Percentiles rank a stretch among this genome's conserved stretches.
Evolutionary conservation across 2,113 vertebrate genomes (phyloP).

Genomic region (Limanda limanda): DNA sequence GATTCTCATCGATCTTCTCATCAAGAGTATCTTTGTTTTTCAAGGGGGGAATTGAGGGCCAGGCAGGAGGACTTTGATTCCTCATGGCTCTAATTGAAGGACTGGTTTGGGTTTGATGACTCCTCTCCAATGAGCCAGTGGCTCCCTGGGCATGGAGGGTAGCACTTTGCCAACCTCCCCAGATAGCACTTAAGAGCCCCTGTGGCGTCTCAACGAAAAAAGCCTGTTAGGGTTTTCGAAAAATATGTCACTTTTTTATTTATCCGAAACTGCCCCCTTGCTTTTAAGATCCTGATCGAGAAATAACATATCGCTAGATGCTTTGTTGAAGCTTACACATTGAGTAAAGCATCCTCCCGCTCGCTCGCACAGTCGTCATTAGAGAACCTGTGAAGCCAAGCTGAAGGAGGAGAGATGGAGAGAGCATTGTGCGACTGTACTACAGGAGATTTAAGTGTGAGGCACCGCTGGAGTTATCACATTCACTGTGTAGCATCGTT

Average conservation of each 20-base stretch:
- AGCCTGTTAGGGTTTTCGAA: conserved; percentile 22
- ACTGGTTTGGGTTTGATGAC: conserved; percentile 59
- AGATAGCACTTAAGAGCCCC: conserved; percentile 52
- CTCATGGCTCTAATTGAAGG: conserved; percentile 27
- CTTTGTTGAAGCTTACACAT: conserved; percentile 37
- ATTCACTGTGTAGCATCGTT: conserved; percentile 58
- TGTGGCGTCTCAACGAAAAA: conserved; percentile 34
- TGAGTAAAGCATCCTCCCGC: conserved; percentile 17
- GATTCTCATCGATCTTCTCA: conserved; percentile 70
- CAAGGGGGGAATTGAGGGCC: background rate
- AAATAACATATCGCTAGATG: conserved; percentile 30
- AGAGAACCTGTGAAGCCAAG: conserved; percentile 33
- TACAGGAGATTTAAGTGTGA: conserved; percentile 67
- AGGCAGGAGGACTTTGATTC: background rate
- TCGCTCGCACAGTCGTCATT: conserved; percentile 40
- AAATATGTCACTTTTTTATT: conserved; percentile 32
- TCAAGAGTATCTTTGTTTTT: conserved; percentile 57
- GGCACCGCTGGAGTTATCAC: conserved; percentile 59
- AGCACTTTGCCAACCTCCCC: conserved; percentile 46
- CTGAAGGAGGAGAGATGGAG: conserved; percentile 53
- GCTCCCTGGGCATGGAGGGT: conserved; percentile 48
- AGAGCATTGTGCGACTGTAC: conserved; percentile 48
- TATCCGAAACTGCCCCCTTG: conserved; percentile 30
- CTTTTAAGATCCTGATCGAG: conserved; percentile 38
- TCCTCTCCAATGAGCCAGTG: conserved; percentile 32